A percentile compares a stretch with the other conserved stretches of the same genome.
Evolutionary conservation across 1,140 invertebrate species (phyloP).

Genomic region (Wasmannia auropunctata): DNA sequence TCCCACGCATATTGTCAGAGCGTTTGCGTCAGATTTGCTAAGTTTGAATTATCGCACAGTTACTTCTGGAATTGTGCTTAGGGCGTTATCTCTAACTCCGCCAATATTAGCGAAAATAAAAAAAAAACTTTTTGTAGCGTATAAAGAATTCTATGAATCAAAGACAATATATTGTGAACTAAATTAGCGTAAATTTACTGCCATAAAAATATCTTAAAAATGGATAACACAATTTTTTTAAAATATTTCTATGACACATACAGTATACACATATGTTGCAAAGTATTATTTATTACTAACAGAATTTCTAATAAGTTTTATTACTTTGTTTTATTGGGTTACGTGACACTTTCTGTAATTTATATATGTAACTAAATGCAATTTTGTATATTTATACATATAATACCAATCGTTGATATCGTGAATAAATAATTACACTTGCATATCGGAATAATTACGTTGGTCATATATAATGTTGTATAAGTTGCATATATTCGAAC

Average conservation of each 20-base stretch:
- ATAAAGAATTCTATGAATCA: neutral
- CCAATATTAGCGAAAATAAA: neutral
- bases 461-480: too few species aligned
- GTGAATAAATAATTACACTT: constrained; percentile 12
- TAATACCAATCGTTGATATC: neutral
- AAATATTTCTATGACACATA: neutral
- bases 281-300: too few species aligned
- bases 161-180: neutral
- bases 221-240: neutral
- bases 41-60: constrained; percentile 11
- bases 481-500: neutral
- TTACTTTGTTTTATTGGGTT: neutral
- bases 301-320: neutral
- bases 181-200: neutral
- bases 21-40: neutral
- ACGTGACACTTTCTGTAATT: neutral
- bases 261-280: neutral
- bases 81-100: neutral
- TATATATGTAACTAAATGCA: neutral
- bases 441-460: neutral
- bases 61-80: neutral
- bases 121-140: neutral
- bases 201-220: neutral
- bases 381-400: neutral
- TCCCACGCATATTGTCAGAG: constrained; percentile 24